Percentiles rank a stretch among this genome's conserved stretches.
These are phyloP conservation scores for Alethe castanea DNA, from an alignment of 2,113 vertebrate genomes.

Conservation along the genomic window DNA sequence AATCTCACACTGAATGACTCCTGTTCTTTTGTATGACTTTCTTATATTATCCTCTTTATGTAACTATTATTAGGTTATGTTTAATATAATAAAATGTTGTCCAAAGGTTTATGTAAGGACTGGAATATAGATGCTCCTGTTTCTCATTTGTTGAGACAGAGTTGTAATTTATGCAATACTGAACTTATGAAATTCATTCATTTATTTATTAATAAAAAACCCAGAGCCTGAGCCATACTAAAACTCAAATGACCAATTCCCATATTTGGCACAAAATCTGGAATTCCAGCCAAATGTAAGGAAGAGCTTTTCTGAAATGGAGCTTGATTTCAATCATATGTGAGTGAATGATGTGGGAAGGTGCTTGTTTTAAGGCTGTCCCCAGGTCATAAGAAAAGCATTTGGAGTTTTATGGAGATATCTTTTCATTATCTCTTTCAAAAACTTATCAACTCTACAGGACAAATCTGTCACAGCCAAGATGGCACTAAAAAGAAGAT, in stretches of 20 bases:
- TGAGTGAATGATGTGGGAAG: background rate
- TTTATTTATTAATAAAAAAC: background rate
- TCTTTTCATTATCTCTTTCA: background rate
- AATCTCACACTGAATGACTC: background rate
- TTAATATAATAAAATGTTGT: background rate
- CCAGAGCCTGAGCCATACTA: background rate
- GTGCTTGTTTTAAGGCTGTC: background rate
- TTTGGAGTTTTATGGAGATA: constrained; percentile 5
- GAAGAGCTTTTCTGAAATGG: background rate
- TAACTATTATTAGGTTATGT: background rate
- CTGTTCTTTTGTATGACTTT: background rate
- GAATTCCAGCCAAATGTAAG: background rate
- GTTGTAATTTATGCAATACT: background rate
- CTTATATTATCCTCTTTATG: background rate
- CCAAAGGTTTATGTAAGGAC: background rate
- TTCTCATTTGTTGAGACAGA: background rate
- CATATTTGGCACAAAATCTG: background rate
- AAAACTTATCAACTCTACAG: background rate
- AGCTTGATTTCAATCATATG: constrained; percentile 41
- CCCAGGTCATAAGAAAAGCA: background rate
- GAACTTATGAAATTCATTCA: background rate
- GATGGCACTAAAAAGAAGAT: constrained; percentile 13
- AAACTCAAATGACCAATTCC: background rate
- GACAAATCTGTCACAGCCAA: background rate
- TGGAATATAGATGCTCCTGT: background rate